phyloP scores from a whole-genome alignment of 2,888 invertebrate species.

The Holacanthella duospinosa region DNA sequence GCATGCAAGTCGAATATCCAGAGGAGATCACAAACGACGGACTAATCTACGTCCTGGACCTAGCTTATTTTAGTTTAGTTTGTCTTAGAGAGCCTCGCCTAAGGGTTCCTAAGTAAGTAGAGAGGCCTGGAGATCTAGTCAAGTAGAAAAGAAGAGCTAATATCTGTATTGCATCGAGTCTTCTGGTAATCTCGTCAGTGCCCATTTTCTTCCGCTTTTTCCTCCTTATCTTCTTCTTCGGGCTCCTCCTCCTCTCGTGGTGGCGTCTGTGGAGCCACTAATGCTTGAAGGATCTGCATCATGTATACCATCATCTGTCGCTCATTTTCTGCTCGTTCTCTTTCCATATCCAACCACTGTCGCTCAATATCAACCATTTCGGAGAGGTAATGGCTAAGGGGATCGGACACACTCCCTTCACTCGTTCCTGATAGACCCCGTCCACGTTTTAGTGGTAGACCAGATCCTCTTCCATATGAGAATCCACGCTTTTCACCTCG shows the following conservation, averaged over 20 bases:
- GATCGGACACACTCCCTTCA: not conserved
- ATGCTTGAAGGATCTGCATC: slow-evolving; percentile 37
- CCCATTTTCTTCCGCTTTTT: not conserved
- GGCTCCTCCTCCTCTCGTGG: slow-evolving; percentile 30
- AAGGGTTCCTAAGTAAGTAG: no score
- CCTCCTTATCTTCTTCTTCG: slow-evolving; percentile 14
- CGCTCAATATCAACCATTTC: slow-evolving; percentile 37
- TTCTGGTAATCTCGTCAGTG: not conserved
- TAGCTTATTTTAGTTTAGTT: no score
- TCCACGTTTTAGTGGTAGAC: slow-evolving; percentile 32
- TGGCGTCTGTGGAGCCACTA: slow-evolving; percentile 31
- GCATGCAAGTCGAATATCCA: no score
- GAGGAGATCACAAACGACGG: no score
- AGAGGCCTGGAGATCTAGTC: no score
- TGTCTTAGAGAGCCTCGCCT: no score
- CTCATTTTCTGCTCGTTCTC: slow-evolving; percentile 36
- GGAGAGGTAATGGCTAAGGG: slow-evolving; percentile 32
- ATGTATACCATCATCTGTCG: slow-evolving; percentile 36
- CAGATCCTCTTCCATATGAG: slow-evolving; percentile 21
- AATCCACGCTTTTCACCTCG: slow-evolving; percentile 11
- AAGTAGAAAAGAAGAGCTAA: no score
- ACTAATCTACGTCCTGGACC: no score
- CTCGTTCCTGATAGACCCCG: slow-evolving; percentile 21
- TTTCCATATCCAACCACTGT: slow-evolving; percentile 36
- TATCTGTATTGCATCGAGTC: not conserved